Evolutionary conservation across 2,888 invertebrate species (phyloP).

Genomic region (Steromphala cineraria): DNA sequence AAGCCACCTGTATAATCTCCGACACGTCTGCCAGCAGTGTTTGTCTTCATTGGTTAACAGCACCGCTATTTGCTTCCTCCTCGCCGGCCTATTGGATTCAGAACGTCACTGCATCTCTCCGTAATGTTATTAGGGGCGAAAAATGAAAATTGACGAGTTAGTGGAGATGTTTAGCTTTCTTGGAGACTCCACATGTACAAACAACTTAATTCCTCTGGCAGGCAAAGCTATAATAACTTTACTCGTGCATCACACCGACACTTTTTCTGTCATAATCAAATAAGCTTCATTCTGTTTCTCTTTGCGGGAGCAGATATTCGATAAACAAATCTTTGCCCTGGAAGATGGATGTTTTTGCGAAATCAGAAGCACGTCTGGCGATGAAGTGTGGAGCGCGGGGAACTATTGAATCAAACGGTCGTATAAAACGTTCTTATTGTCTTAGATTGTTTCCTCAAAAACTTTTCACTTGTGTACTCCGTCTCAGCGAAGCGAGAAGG

Average conservation of each 20-base stretch:
- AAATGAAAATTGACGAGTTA: slow-evolving; percentile 16
- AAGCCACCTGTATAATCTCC: too few species aligned
- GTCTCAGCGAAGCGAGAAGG: too few species aligned
- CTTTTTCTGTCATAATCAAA: slow-evolving; percentile 9
- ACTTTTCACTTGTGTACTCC: too few species aligned
- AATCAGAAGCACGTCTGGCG: neutral
- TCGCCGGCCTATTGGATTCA: too few species aligned
- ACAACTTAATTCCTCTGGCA: neutral
- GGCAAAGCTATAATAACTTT: neutral
- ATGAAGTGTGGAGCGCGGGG: neutral
- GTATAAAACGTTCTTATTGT: too few species aligned
- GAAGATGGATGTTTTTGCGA: neutral
- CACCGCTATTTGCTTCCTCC: too few species aligned
- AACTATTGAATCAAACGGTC: neutral
- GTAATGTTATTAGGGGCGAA: neutral
- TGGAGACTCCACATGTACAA: neutral
- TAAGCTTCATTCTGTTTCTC: neutral
- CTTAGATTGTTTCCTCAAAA: too few species aligned
- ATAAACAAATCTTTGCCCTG: neutral
- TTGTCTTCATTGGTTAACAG: too few species aligned
- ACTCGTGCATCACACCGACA: neutral
- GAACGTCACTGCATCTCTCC: neutral
- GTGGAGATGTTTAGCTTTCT: neutral
- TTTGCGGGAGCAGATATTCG: neutral
- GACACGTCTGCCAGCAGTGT: too few species aligned